Conservation (phyloP, 1,140 invertebrate species). For the Pygmarrhopalites habei region DNA sequence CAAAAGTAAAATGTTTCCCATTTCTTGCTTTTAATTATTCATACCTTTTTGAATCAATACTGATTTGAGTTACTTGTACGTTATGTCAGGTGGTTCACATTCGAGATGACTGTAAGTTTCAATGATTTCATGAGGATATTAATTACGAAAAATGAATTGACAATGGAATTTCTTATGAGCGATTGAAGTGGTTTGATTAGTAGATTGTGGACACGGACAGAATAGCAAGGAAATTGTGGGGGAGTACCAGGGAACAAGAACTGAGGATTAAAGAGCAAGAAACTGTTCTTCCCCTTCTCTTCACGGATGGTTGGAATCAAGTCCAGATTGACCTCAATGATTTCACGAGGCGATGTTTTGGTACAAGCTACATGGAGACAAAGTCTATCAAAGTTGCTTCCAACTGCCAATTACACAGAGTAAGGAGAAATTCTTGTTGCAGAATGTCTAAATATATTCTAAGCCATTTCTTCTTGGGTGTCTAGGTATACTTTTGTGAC, state of each 20-base stretch:
- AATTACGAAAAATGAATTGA: background rate
- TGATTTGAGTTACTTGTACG: no score
- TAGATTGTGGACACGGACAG: background rate
- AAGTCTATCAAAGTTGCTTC: conserved; percentile 56
- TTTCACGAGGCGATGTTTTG: conserved; percentile 57
- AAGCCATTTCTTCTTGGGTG: background rate
- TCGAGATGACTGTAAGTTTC: background rate
- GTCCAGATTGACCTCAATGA: conserved; percentile 50
- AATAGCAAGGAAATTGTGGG: background rate
- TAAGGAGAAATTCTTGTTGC: background rate
- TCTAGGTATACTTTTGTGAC: conserved; percentile 10
- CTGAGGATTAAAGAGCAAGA: conserved; percentile 54
- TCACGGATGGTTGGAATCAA: conserved; percentile 61
- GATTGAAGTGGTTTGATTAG: background rate
- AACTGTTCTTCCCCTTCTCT: conserved; percentile 58
- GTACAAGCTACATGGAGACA: conserved; percentile 59
- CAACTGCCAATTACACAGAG: conserved; percentile 53
- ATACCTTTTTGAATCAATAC: background rate
- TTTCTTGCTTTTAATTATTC: background rate
- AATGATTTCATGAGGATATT: no score
- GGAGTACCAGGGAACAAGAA: background rate
- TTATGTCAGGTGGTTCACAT: conserved; percentile 6
- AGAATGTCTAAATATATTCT: background rate
- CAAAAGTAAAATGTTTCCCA: background rate
- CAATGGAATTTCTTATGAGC: background rate